Base-by-base conservation (phyloP, 2,113 vertebrate genomes). In the Chunga burmeisteri region DNA sequence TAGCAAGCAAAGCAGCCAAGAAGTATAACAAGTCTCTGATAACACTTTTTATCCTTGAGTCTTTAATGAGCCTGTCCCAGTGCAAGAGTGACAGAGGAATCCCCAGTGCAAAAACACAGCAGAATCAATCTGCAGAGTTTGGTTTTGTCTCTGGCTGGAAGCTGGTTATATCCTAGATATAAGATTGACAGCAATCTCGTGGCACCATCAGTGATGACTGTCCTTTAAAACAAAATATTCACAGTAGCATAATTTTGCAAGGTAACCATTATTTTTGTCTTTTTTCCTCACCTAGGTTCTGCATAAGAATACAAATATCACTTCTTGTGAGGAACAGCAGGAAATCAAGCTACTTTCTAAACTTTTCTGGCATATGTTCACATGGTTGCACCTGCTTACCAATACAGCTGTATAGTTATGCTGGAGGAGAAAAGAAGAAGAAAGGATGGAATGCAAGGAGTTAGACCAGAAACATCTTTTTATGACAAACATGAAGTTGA, bases 281-380 rank as follows among this genome's bases (percentile, higher is more conserved):
- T 61, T 88, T 78, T 85, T 93, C 67, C 36, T 94, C 68, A 62
- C 52, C 26, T 79, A 96, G 26, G 11, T 61, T 84, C 49, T 96
- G 58, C 52, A 70, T 87, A 93, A 63, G 21, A 83, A 91, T 59
- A 92, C 8, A 90, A 73, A 86, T 91, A 75, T 19, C 52, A 36
- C 42, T 80, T 82, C 29, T 86, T 9, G 4, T 77, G 77, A 89
- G 55, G 40, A 67, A 40, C 38, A 80, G 70, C 10, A 36, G 46
- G 36, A 90, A 92, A 90, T 30, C 75, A 82, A 94, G 36, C 22
- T 88, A 94, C 30, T 88, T 85, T 80, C 47, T 88, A 88, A 83
- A 84, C 67, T 7, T 78, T 82, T 91, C n/a, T 68, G 55, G 19
- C 30, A 65, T 55, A 61, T 0, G 0, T 84, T 93, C 49, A 79